Conservation (phyloP, 2,888 invertebrate species). For the Napeogenes sylphis region DNA sequence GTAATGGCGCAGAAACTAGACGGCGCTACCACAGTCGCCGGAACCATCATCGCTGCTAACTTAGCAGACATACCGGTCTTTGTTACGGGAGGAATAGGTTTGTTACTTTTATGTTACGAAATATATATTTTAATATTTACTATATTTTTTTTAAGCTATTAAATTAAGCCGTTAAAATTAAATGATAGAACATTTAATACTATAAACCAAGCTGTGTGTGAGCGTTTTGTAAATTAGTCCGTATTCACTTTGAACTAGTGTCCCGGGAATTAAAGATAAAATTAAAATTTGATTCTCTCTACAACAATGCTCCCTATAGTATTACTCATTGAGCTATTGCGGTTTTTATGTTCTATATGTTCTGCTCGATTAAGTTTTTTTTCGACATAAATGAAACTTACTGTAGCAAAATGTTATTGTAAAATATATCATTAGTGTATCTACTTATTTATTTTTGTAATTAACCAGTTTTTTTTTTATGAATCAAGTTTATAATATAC, state of each 20-base stretch:
- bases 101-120: conserved; percentile 15
- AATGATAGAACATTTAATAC: neutral
- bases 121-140: too few relatives aligned
- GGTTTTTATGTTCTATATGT: conserved; percentile 36
- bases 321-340: conserved; percentile 33
- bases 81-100: conserved; percentile 91
- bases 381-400: too few relatives aligned
- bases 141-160: too few relatives aligned
- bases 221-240: neutral
- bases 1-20: conserved; percentile 82
- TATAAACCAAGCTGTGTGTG: neutral
- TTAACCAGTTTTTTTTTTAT: too few relatives aligned
- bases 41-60: conserved; percentile 91
- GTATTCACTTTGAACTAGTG: conserved; percentile 1
- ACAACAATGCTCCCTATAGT: conserved; percentile 14
- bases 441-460: too few relatives aligned
- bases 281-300: conserved; percentile 15
- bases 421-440: too few relatives aligned
- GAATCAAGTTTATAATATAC: too few relatives aligned
- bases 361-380: neutral
- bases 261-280: conserved; percentile 5
- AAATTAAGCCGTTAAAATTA: too few relatives aligned
- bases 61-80: conserved; percentile 91
- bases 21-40: conserved; percentile 98
- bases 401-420: too few relatives aligned